phyloP scores from a whole-genome alignment of 2,888 invertebrate species.

The Mythimna albipuncta region DNA sequence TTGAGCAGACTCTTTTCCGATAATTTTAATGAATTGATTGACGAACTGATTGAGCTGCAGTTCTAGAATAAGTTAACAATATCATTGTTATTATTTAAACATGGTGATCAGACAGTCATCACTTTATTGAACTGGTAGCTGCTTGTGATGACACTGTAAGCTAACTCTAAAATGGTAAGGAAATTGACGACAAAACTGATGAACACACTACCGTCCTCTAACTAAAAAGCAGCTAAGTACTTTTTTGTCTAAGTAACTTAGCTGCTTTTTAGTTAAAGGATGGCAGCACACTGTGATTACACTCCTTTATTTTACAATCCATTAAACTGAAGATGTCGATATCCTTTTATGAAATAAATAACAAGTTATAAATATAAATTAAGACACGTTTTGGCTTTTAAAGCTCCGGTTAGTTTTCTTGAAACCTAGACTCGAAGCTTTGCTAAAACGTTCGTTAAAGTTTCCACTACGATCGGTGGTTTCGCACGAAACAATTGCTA shows the following conservation, averaged over 20 bases:
- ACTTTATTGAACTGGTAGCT: too few relatives aligned
- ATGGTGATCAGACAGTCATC: not conserved
- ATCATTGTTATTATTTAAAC: not conserved
- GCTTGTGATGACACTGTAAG: too few relatives aligned
- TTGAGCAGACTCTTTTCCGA: not conserved
- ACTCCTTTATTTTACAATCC: not conserved
- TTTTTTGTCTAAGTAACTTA: too few relatives aligned
- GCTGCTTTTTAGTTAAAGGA: too few relatives aligned
- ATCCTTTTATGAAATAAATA: slow-evolving; percentile 4
- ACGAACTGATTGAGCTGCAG: not conserved
- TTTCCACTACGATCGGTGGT: not conserved
- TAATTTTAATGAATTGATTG: not conserved
- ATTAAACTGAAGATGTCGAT: not conserved
- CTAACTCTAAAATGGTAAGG: too few relatives aligned
- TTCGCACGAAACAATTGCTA: not conserved
- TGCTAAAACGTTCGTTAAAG: not conserved
- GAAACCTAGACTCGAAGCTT: not conserved
- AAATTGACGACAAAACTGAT: too few relatives aligned
- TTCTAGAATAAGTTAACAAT: not conserved
- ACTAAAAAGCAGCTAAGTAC: too few relatives aligned
- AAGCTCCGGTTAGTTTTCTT: slow-evolving; percentile 17
- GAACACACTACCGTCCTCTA: too few relatives aligned
- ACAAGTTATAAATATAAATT: slow-evolving; percentile 16
- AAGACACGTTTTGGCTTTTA: not conserved
- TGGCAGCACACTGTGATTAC: too few relatives aligned